Evolutionary conservation across 2,113 vertebrate genomes (phyloP).

Genomic region (Stercorarius parasiticus): DNA sequence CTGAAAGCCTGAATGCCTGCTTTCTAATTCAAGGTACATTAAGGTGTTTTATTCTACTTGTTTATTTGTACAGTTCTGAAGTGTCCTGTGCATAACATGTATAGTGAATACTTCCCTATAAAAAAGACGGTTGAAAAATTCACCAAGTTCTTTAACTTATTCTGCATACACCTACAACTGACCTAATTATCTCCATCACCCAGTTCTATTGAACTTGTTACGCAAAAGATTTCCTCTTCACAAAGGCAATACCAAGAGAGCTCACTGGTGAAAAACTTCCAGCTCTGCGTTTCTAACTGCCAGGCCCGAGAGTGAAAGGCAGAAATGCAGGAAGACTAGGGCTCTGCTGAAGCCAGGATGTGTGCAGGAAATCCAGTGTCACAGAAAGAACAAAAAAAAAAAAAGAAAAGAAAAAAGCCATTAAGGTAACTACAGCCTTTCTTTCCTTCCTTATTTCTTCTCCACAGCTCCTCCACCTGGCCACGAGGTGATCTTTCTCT

Average conservation of each 20-base stretch:
- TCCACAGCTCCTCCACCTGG: background rate
- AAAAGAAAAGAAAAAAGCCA: background rate
- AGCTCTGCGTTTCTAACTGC: fast-evolving
- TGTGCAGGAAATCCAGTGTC: background rate
- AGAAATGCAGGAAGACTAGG: fast-evolving
- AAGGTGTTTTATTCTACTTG: background rate
- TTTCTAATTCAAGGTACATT: background rate
- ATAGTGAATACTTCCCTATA: background rate
- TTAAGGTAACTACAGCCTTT: background rate
- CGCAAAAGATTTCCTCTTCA: background rate
- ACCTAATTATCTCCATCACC: background rate
- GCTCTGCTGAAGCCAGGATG: background rate
- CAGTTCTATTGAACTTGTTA: background rate
- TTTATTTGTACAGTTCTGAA: background rate
- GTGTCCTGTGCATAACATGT: background rate
- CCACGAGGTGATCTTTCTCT: background rate
- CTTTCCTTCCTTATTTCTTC: background rate
- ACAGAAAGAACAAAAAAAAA: background rate
- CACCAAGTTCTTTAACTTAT: background rate
- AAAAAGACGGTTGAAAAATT: background rate
- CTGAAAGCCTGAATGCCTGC: background rate
- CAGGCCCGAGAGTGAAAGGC: fast-evolving
- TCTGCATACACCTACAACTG: background rate
- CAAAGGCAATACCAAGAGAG: background rate
- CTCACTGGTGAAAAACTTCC: background rate